A percentile compares a stretch with the other conserved stretches of the same genome.
Conservation (phyloP, 2,113 vertebrate species). For the Porphyrio hochstetteri region DNA sequence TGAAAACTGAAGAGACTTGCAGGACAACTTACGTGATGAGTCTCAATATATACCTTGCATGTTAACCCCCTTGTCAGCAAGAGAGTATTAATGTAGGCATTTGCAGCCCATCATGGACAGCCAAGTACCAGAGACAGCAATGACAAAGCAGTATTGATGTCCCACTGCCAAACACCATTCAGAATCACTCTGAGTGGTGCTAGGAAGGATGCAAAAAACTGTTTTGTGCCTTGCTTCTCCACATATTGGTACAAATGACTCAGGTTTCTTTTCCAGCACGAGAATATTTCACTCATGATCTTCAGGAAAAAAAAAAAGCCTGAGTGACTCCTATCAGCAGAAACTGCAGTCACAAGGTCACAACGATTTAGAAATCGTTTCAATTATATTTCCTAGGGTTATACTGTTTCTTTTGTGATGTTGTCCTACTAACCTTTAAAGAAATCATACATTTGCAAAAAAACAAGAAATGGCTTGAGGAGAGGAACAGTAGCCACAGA, state of each 20-base stretch:
- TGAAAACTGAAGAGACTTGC: neutral
- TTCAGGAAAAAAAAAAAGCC: neutral
- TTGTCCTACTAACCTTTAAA: slow-evolving; percentile 41
- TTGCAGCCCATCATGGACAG: neutral
- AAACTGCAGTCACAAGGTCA: neutral
- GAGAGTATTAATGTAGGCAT: neutral
- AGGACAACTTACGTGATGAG: neutral
- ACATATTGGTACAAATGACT: neutral
- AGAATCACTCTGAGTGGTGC: neutral
- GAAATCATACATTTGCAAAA: neutral
- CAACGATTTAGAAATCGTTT: neutral
- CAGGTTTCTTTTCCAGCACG: neutral
- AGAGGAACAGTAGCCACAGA: neutral
- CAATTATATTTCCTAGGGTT: neutral
- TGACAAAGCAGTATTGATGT: neutral
- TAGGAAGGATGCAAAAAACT: neutral
- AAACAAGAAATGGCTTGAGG: neutral
- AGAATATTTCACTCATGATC: neutral
- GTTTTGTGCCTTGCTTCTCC: neutral
- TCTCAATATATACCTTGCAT: fast-evolving
- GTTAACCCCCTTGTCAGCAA: neutral
- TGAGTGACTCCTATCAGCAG: neutral
- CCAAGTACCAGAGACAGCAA: neutral
- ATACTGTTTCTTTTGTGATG: neutral
- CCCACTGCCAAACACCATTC: neutral